phyloP scores from a whole-genome alignment of 2,113 vertebrate species.

The Callithrix jacchus region DNA sequence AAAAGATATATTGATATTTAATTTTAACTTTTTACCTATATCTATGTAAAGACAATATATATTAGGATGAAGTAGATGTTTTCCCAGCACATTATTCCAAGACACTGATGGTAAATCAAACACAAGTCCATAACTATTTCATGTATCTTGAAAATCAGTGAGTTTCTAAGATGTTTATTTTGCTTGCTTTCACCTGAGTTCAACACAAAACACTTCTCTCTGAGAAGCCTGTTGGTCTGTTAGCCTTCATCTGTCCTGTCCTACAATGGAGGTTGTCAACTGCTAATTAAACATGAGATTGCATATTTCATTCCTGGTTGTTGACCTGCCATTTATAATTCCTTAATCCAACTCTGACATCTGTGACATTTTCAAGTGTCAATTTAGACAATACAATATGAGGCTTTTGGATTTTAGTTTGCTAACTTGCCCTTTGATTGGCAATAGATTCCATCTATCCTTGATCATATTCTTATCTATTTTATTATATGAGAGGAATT shows the following conservation, averaged over 20 bases:
- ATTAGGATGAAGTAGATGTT: background rate
- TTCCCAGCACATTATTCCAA: background rate
- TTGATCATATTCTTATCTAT: constrained; percentile 33
- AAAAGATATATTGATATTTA: background rate
- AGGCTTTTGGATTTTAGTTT: constrained; percentile 27
- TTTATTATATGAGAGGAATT: constrained; percentile 42
- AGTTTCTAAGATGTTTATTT: background rate
- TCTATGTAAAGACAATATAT: background rate
- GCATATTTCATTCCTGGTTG: background rate
- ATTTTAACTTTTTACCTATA: background rate
- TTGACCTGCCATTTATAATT: background rate
- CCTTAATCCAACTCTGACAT: background rate
- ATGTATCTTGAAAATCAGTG: background rate
- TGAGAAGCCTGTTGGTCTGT: background rate
- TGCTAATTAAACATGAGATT: background rate
- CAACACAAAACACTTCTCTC: background rate
- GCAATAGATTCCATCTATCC: background rate
- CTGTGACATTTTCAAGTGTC: background rate
- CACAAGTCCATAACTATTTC: background rate
- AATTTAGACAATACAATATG: background rate
- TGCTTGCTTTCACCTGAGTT: background rate
- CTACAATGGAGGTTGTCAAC: background rate
- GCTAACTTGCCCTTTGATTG: background rate
- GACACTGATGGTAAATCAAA: background rate
- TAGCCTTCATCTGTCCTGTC: background rate